Evolutionary conservation across 2,797 vertebrate genomes (phyloP).

Genomic region (Fistularia commersonii): DNA sequence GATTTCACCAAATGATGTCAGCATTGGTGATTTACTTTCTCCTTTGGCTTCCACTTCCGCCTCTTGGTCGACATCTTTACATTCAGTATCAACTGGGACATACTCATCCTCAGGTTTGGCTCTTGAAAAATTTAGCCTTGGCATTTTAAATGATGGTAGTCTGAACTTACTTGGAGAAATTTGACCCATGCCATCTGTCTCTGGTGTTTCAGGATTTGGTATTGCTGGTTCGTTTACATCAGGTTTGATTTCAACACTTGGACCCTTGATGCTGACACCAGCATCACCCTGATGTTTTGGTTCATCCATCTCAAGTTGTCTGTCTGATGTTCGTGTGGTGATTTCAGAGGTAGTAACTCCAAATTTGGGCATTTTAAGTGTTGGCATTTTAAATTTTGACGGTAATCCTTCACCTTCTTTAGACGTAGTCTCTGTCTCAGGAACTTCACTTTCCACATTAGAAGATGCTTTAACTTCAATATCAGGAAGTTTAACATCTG

Average conservation of each 20-base stretch:
- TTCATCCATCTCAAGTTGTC: slow-evolving; percentile 18
- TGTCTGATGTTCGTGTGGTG: slow-evolving; percentile 2
- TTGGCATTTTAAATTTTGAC: slow-evolving; percentile 57
- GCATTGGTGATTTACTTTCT: slow-evolving; percentile 71
- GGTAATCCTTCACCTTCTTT: slow-evolving; percentile 35
- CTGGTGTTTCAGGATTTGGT: background rate
- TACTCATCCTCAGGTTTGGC: slow-evolving; percentile 49
- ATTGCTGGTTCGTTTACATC: background rate
- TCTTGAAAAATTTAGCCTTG: slow-evolving; percentile 61
- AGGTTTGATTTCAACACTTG: slow-evolving; percentile 21
- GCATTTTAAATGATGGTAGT: slow-evolving; percentile 69
- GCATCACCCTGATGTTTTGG: slow-evolving; percentile 17
- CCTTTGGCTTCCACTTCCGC: slow-evolving; percentile 38
- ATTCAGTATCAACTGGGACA: slow-evolving; percentile 27
- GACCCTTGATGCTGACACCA: slow-evolving; percentile 6
- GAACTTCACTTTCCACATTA: slow-evolving; percentile 28
- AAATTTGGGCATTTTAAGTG: slow-evolving; percentile 35
- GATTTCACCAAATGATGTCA: slow-evolving; percentile 72
- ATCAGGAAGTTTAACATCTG: slow-evolving; percentile 4
- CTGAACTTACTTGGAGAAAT: slow-evolving; percentile 72
- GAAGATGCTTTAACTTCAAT: slow-evolving; percentile 9
- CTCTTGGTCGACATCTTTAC: slow-evolving; percentile 30
- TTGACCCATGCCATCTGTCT: slow-evolving; percentile 21
- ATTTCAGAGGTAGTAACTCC: slow-evolving; percentile 2
- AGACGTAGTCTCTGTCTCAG: slow-evolving; percentile 13